These are phyloP conservation scores for Lasaia peninsularis DNA, from an alignment of 1,140 invertebrate genomes.

Conservation along the genomic window DNA sequence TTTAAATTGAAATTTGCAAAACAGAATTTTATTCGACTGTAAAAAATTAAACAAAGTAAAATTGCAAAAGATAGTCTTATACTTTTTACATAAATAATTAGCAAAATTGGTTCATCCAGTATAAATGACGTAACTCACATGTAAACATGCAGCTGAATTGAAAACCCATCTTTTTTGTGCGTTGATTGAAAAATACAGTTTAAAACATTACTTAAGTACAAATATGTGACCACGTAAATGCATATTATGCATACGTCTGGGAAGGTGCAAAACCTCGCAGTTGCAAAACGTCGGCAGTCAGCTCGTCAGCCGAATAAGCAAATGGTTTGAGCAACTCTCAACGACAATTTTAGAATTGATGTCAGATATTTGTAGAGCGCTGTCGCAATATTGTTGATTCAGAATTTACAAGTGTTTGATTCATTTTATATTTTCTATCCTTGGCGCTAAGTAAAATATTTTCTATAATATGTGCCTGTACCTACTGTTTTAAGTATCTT, in stretches of 20 bases:
- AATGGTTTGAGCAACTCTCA: conserved; percentile 42
- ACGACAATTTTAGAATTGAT: conserved; percentile 37
- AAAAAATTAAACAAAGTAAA: too few relatives aligned
- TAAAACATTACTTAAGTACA: not conserved
- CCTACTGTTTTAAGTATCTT: too few relatives aligned
- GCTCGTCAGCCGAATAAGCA: conserved; percentile 42
- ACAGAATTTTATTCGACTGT: too few relatives aligned
- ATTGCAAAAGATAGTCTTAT: too few relatives aligned
- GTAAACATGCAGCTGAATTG: too few relatives aligned
- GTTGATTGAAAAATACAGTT: not conserved
- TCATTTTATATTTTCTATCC: not conserved
- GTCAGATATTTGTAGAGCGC: conserved; percentile 30
- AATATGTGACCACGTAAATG: conserved; percentile 19
- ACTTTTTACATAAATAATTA: too few relatives aligned
- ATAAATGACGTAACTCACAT: too few relatives aligned
- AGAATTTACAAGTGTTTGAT: conserved; percentile 3
- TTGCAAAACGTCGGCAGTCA: conserved; percentile 28
- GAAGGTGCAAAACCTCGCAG: conserved; percentile 28
- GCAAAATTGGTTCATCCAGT: too few relatives aligned
- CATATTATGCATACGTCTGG: conserved; percentile 21
- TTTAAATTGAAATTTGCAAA: too few relatives aligned
- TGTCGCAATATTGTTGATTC: conserved; percentile 24
- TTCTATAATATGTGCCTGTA: too few relatives aligned
- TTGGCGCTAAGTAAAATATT: too few relatives aligned
- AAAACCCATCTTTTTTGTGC: too few relatives aligned